These are phyloP conservation scores for Parnassius mnemosyne DNA, from an alignment of 2,888 invertebrate species.

Conservation along the genomic window DNA sequence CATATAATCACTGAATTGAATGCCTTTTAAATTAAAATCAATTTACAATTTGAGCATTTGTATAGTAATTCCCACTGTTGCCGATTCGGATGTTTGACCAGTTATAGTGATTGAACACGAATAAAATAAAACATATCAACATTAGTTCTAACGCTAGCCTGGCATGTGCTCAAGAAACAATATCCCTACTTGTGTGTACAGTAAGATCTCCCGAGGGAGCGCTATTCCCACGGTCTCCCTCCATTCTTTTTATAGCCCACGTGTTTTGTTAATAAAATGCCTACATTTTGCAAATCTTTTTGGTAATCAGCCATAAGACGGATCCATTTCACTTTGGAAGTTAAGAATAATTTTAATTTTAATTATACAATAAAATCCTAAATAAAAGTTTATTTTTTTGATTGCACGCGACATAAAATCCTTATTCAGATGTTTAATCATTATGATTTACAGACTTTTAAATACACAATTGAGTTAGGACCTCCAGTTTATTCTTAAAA, in stretches of 20 bases:
- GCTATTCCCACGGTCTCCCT: slow-evolving; percentile 70
- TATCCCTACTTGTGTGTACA: slow-evolving; percentile 55
- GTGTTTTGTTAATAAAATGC: slow-evolving; percentile 21
- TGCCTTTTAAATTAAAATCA: too few relatives aligned
- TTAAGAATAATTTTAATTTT: neutral
- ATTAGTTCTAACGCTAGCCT: slow-evolving; percentile 34
- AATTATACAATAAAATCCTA: neutral
- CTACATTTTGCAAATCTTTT: slow-evolving; percentile 23
- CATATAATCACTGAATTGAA: too few relatives aligned
- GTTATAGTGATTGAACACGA: too few relatives aligned
- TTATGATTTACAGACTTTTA: too few relatives aligned
- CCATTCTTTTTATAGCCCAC: slow-evolving; percentile 28
- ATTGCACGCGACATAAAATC: too few relatives aligned
- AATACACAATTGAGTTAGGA: too few relatives aligned
- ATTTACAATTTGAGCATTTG: too few relatives aligned
- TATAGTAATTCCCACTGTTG: too few relatives aligned
- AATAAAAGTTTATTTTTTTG: too few relatives aligned
- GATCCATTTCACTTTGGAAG: neutral
- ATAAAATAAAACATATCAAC: neutral
- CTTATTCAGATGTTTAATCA: too few relatives aligned
- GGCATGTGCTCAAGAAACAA: slow-evolving; percentile 79
- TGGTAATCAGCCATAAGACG: slow-evolving; percentile 12
- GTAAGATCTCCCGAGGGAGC: slow-evolving; percentile 58
- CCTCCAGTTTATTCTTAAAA: too few relatives aligned
- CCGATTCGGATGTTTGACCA: too few relatives aligned